Evolutionary conservation across 1,140 invertebrate genomes (phyloP).

Genomic region (Hydropsyche tenuis): DNA sequence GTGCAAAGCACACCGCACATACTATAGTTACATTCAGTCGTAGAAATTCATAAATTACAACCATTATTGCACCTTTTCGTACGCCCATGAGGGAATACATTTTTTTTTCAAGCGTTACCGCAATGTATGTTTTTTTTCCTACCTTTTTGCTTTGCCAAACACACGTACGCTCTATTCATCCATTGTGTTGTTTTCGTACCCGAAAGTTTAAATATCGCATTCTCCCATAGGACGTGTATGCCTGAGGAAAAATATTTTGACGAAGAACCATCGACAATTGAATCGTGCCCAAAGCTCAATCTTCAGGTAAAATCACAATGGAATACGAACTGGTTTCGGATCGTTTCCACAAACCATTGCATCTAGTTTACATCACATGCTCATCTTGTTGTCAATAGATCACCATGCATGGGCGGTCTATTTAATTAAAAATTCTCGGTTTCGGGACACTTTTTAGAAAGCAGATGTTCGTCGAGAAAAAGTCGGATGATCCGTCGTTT

Average conservation of each 20-base stretch:
- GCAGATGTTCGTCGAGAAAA: no score
- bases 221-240: conserved; percentile 40
- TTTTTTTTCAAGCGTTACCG: conserved; percentile 31
- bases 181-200: conserved; percentile 41
- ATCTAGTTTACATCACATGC: conserved; percentile 25
- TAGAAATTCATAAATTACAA: no score
- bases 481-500: no score
- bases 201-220: conserved; percentile 47
- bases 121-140: conserved; percentile 41
- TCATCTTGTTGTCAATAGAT: conserved; percentile 25
- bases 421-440: conserved; percentile 23
- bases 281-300: conserved; percentile 1
- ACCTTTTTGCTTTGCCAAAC: conserved; percentile 28
- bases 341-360: conserved; percentile 27
- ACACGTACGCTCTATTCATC: conserved; percentile 46
- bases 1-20: no score
- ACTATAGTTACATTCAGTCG: no score
- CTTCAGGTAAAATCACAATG: conserved; percentile 23
- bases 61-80: background rate
- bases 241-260: conserved; percentile 47
- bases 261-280: conserved; percentile 12
- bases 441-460: background rate
- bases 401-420: conserved; percentile 13
- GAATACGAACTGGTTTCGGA: background rate
- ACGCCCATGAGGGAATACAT: background rate